Evolutionary conservation across 1,140 invertebrate genomes (phyloP), one percentile per base, ranked within the genome.

Genomic region (Aricia agestis): DNA sequence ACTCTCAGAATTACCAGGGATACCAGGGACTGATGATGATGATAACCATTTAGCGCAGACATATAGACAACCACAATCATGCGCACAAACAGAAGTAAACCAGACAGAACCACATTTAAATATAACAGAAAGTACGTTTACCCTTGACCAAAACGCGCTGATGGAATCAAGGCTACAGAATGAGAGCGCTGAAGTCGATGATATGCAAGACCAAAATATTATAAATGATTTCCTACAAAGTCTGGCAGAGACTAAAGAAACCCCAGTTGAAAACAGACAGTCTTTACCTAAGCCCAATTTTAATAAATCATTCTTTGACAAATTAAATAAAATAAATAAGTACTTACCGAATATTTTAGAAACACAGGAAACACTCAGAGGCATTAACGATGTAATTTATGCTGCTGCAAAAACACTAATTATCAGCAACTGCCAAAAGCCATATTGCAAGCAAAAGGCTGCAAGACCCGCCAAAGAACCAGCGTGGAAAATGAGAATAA

Each of bases 381-480:
- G 41, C 17, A 71, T 59, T n/a, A 71, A 71, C 17, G 45, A 71
- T 31, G 45, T 67, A 7, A 59, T 67, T 7, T 71, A 71, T 59
- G 65, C 65, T 19, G 59, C 66, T 3, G 70, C 65, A n/a, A 71
- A 67, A 71, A 71, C 70, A 19, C 19, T 71, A n/a, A 71, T 67
- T 15, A 18, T 67, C 66, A 36, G 15, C 13, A 67, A 67, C 36
- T 42, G 41, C 66, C 66, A 67, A 58, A 71, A 67, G n/a, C n/a
- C n/a, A n/a, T n/a, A n/a, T n/a, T n/a, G n/a, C n/a, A n/a, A n/a
- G n/a, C n/a, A n/a, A n/a, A n/a, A n/a, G n/a, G n/a, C n/a, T n/a
- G n/a, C n/a, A n/a, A n/a, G n/a, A n/a, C n/a, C n/a, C n/a, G n/a
- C n/a, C n/a, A n/a, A n/a, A n/a, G n/a, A n/a, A n/a, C n/a, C n/a